Evolutionary conservation across 1,140 invertebrate genomes (phyloP), one percentile per base, ranked within the genome.

Genomic region (Geopemphigus sp.): DNA sequence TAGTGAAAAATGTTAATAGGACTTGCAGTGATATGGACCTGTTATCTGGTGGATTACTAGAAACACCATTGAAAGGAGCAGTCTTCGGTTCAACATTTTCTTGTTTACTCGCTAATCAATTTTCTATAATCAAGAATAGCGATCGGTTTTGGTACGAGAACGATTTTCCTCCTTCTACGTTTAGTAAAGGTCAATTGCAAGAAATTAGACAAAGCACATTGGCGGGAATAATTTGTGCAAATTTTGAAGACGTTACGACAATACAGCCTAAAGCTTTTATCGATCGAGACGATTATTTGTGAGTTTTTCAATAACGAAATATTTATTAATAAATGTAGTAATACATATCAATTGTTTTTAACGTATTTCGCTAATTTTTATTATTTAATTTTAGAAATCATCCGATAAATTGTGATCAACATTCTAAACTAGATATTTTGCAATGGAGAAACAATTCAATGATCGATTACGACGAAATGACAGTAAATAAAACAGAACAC

Each of bases 141-240:
- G 94, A 96, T 87, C 89, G 96, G 80, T 98, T 96, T 84, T 98
- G 95, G 95, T 98, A 96, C 83, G 95, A 98, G 86, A 97, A 97
- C 84, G 95, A 97, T 84, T 89, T 97, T 45, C 94, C 95, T 0
- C 95, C 95, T 0, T 95, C 94, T 1, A 91, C 94, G 11, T 90
- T 97, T 81, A 91, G 88, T 11, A 85, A 85, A 85, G 87, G 88
- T 68, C 97, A 99, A 86, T 86, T 99, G 1, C 88, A 90, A 66
- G 94, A 97, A 82, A 91, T 98, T 56, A 89, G 94, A 81, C 94
- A 95, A 85, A 90, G 92, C 0, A 91, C 91, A 0, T 85, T 98
- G 1, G 91, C 94, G 1, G 90, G 93, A 15, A 87, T 98, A 1
- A 86, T 98, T 1, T 98, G 96, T 84, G 90, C 92, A 32, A 95